These are phyloP conservation scores for Tychaedon coryphoeus DNA, from an alignment of 2,113 vertebrate species.

Conservation along the genomic window DNA sequence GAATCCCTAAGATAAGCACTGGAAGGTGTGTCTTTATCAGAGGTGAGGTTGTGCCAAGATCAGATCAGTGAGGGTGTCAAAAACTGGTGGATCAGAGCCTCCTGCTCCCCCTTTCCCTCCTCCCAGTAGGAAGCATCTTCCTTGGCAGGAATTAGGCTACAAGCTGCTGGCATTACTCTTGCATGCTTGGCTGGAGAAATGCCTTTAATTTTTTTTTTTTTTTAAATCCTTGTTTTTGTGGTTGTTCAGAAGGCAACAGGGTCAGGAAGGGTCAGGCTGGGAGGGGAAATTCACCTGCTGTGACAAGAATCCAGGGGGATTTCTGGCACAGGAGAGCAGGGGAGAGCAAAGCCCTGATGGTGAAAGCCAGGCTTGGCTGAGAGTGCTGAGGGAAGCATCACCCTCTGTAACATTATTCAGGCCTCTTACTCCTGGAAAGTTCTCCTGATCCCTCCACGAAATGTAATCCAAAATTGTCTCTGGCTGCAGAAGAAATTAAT, in stretches of 20 bases:
- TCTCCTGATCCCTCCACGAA: neutral
- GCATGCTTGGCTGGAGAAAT: neutral
- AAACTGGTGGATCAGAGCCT: neutral
- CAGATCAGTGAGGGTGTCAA: neutral
- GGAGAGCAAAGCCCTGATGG: neutral
- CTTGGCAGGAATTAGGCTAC: neutral
- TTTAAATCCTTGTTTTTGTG: neutral
- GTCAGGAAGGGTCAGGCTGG: neutral
- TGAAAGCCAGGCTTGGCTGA: neutral
- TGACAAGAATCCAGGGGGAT: rapidly evolving
- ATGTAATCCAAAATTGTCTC: neutral
- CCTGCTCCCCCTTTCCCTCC: neutral
- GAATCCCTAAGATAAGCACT: neutral
- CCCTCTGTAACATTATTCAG: rapidly evolving
- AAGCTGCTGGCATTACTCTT: neutral
- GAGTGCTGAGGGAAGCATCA: neutral
- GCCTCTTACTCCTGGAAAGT: neutral
- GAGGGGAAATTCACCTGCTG: neutral
- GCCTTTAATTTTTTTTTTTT: neutral
- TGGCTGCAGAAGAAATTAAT: neutral
- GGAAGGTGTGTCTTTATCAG: neutral
- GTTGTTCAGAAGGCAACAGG: no score
- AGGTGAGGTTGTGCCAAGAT: neutral
- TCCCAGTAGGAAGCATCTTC: neutral
- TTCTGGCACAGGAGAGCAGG: neutral